Base-by-base conservation (phyloP, 2,888 invertebrate species). In the Mythimna lalbum region DNA sequence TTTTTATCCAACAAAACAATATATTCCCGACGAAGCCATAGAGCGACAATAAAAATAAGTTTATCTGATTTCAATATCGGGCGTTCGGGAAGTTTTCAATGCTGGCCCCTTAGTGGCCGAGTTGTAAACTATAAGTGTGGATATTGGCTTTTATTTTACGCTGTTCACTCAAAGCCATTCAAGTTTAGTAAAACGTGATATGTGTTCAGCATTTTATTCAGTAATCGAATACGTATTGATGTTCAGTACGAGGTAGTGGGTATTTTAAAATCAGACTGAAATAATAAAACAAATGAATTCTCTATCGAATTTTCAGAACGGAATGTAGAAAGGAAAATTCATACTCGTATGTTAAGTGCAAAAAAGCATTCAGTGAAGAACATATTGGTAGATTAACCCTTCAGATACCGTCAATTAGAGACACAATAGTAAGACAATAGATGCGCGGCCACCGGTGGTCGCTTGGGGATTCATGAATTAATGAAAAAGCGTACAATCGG, bases 61-160 rank as follows among this genome's bases (percentile, higher is more conserved):
- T 86, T 85, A 87, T 87, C 78, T 81, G 80, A 87, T 86, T 88
- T 88, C 87, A 87, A 87, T 88, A 87, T 88, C 79, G 79, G 75
- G 69, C 76, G 68, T 72, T 76, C 78, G 77, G 63, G 79, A 88
- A 87, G 83, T 87, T 88, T 83, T 76, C 80, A 81, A 68, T 71
- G 75, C 76, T 70, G 64, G 52, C 63, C 69, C 68, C 69, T 81
- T 71, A 84, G 82, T 79, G 74, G 70, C 60, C 57, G 59, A 78
- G 63, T 81, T 83, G 65, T 77, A 76, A 81, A 79, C 73, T 83
- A 49, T 71, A 65, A 57, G 68, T 62, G 33, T 52, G 31, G 33
- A 63, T 75, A 80, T 74, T 78, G 71, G 56, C 53, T 80, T 81
- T 80, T 83, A 73, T 78, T 65, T 73, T 70, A 68, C 55, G 65